These are phyloP conservation scores for Drosophila parthenogenetica DNA, from an alignment of 2,888 invertebrate genomes.

Conservation along the genomic window DNA sequence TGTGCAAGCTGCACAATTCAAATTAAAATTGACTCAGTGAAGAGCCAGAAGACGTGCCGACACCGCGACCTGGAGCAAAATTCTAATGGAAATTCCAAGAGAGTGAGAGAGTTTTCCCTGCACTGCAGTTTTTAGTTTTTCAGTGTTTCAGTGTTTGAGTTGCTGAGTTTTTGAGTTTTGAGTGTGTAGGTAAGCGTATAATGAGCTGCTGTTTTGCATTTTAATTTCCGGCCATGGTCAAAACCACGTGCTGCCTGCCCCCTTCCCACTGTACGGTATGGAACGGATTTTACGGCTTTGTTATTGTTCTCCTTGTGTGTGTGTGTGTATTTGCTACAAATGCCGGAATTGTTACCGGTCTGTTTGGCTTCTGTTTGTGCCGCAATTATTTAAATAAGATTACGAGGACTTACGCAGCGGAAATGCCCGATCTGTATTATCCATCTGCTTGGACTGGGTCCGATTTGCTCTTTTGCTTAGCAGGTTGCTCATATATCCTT, in stretches of 20 bases:
- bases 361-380: slow-evolving; percentile 53
- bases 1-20: slow-evolving; percentile 13
- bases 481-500: slow-evolving; percentile 19
- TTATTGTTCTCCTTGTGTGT: no score
- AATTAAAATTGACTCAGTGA: slow-evolving; percentile 15
- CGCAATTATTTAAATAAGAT: slow-evolving; percentile 80
- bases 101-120: not conserved
- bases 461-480: slow-evolving; percentile 36
- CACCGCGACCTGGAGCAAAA: not conserved
- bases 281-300: slow-evolving; percentile 42
- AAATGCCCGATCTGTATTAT: slow-evolving; percentile 65
- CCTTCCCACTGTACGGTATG: slow-evolving; percentile 20
- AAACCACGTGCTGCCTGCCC: no score
- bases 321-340: slow-evolving; percentile 26
- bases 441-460: slow-evolving; percentile 14
- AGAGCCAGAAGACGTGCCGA: not conserved
- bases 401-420: slow-evolving; percentile 71
- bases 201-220: slow-evolving; percentile 79
- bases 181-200: slow-evolving; percentile 66
- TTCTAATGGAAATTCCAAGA: slow-evolving; percentile 8
- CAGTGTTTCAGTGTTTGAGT: no score
- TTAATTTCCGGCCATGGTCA: slow-evolving; percentile 70
- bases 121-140: slow-evolving; percentile 13
- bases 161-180: slow-evolving; percentile 3
- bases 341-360: slow-evolving; percentile 14